Percentiles rank a stretch among this genome's conserved stretches.
Conservation (phyloP, 2,888 invertebrate species). For the Melolontha melolontha region DNA sequence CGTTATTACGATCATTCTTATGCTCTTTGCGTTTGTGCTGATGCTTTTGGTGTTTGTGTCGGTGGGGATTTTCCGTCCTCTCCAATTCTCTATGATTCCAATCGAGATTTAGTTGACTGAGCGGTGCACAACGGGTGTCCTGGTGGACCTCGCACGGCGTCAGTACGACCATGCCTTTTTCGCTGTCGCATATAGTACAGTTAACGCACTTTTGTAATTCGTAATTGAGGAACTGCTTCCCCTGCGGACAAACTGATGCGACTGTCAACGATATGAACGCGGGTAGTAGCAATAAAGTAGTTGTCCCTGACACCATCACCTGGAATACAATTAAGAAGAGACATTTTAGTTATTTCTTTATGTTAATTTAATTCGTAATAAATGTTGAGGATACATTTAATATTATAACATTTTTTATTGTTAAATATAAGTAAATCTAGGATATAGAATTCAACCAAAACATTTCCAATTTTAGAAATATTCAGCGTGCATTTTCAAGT, state of each 20-base stretch:
- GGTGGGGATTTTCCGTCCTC: conserved; percentile 47
- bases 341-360: too few relatives aligned
- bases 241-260: conserved; percentile 62
- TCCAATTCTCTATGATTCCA: conserved; percentile 44
- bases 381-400: too few relatives aligned
- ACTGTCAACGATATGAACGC: conserved; percentile 50
- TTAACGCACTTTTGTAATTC: conserved; percentile 74
- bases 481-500: too few relatives aligned
- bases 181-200: conserved; percentile 76
- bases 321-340: conserved; percentile 53
- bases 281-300: conserved; percentile 39
- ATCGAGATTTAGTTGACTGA: conserved; percentile 68
- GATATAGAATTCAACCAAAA: too few relatives aligned
- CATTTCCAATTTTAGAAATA: too few relatives aligned
- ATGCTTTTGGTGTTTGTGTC: conserved; percentile 54
- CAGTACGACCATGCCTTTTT: conserved; percentile 70
- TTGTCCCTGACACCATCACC: conserved; percentile 60
- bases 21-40: conserved; percentile 49
- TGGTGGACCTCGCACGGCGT: conserved; percentile 81
- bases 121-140: conserved; percentile 80
- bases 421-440: too few relatives aligned
- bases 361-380: too few relatives aligned
- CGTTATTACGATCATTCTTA: conserved; percentile 15
- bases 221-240: conserved; percentile 79
- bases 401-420: too few relatives aligned